Base-by-base conservation (phyloP, 2,113 vertebrate species). In the Helogale parvula region DNA sequence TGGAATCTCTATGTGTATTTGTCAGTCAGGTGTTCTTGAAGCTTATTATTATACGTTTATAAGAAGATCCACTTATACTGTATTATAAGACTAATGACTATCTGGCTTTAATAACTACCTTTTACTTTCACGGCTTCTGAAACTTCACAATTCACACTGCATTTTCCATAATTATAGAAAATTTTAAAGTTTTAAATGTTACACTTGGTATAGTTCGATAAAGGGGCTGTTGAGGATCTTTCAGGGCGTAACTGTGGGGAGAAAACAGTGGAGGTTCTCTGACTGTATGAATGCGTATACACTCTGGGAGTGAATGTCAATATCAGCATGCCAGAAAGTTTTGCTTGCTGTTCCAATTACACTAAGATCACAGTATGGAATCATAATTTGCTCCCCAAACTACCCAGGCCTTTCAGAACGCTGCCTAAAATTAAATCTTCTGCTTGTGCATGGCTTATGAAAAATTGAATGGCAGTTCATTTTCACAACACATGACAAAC, bases 391-490 rank as follows among this genome's bases (percentile, higher is more conserved):
- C 97, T 98, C 97, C 83, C 98, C 98, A 98, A 98, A 98, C 98
- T 98, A 98, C 65, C 95, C 98, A 98, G 98, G 96, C 97, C 98
- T 99, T 98, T 98, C 98, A 98, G 97, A 98, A 97, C 94, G 96
- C 93, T 95, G 96, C 97, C 98, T 99, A 98, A 99, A 99, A 99
- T 98, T 94, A 98, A 98, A 98, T 33, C 96, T 97, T 98, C 97
- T 97, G 95, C 98, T 98, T 98, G 90, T 96, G 74, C 82, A 95
- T 97, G 96, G 98, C 98, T 99, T 98, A 98, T 98, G 98, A 98
- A 98, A 99, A 98, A 98, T 97, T 99, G 98, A 99, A 98, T 99
- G 99, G 98, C 99, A 99, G 99, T 98, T 99, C 98, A 99, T 98
- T 99, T 98, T 98, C 97, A 98, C 98, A 97, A 98, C 98, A 99